phyloP scores from a whole-genome alignment of 2,113 vertebrate genomes.

The Mobula hypostoma region DNA sequence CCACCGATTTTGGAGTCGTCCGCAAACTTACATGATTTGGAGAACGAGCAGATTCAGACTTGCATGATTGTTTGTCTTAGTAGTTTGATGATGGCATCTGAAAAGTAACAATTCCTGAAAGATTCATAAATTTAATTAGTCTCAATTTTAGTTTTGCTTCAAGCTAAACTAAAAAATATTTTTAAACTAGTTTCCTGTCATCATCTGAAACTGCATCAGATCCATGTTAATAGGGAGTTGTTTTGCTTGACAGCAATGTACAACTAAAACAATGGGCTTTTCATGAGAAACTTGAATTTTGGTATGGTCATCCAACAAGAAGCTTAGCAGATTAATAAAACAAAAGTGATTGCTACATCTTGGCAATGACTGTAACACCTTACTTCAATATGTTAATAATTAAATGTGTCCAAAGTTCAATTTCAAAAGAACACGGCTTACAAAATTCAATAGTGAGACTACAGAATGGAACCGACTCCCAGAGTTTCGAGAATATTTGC shows the following conservation, averaged over 20 bases:
- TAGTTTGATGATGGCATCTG: not conserved
- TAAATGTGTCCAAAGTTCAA: slow-evolving; percentile 49
- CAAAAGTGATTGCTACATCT: not conserved
- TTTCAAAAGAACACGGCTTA: not conserved
- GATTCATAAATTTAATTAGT: not conserved
- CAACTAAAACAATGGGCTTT: not conserved
- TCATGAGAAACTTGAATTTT: not conserved
- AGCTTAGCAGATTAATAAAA: not conserved
- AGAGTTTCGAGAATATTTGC: not conserved
- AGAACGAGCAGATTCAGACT: no score
- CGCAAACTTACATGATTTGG: no score
- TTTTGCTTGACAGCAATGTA: not conserved
- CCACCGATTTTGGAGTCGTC: no score
- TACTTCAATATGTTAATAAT: slow-evolving; percentile 50
- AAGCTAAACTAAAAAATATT: not conserved
- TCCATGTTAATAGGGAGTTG: not conserved
- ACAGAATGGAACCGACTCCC: slow-evolving; percentile 36
- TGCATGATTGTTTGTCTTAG: no score
- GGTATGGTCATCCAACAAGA: not conserved
- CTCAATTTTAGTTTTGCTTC: not conserved
- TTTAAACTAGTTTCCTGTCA: not conserved
- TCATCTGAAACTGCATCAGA: not conserved
- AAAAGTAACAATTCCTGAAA: not conserved
- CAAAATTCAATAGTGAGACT: slow-evolving; percentile 38
- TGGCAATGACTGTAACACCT: not conserved